Evolutionary conservation across 2,113 vertebrate species (phyloP), one percentile per base, ranked within the genome.

Genomic region (Paraplagusia blochii): DNA sequence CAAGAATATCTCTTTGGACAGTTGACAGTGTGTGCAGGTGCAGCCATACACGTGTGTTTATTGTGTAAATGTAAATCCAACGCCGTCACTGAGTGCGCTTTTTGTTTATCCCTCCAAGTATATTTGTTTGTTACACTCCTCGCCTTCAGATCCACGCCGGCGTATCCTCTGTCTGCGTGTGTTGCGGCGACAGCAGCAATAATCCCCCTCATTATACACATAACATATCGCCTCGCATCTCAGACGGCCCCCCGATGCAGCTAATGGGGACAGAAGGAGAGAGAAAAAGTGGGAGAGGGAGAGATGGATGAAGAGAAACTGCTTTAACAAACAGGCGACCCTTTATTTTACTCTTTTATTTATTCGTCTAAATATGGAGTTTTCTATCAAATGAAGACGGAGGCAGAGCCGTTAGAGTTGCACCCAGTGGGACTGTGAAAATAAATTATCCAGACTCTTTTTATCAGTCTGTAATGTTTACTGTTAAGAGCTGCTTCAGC

Each of bases 401-500:
- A 66, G 76, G 59, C 38, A 22, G 61, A 69, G 77, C 71, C 77
- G 82, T 68, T 72, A 55, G 9, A 42, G 74, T 71, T 35, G 7
- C 74, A 78, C 83, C 82, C 88, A 39, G 53, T 45, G 85, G 89
- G 91, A 79, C 86, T 82, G 74, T 89, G 73, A 83, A 80, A 84
- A 87, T 87, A 88, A 80, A 80, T 81, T 82, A 90, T 83, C 82
- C 80, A 88, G 90, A 89, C 90, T 89, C 72, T 88, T 90, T 85
- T 76, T 91, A 89, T 92, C 84, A 85, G 85, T 88, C 90, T 87
- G 85, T 90, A 94, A 95, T 95, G 93, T 94, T 91, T 93, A 91
- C 92, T 93, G 93, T 95, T 95, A 94, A 94, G 94, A 93, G 94
- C 91, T 93, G 92, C 91, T 92, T 92, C 89, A 79, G 66, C 63